A percentile compares a stretch with the other conserved stretches of the same genome.
Conservation (phyloP, 2,888 invertebrate species). For the Dendrolimus pini region DNA sequence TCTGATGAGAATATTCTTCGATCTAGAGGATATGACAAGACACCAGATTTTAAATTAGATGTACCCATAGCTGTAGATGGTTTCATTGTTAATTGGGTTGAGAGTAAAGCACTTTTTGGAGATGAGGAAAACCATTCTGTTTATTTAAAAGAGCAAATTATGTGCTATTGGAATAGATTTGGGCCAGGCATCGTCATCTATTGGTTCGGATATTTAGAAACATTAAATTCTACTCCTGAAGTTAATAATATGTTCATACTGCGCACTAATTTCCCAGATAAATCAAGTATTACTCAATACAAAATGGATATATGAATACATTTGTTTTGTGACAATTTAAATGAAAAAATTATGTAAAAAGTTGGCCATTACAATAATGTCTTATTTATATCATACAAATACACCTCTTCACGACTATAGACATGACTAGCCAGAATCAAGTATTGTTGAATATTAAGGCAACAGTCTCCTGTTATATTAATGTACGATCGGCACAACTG, state of each 20-base stretch:
- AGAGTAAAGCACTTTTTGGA: slow-evolving; percentile 97
- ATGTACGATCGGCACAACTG: no score
- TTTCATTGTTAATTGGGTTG: slow-evolving; percentile 94
- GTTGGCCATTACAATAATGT: no score
- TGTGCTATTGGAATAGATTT: slow-evolving; percentile 95
- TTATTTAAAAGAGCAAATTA: slow-evolving; percentile 89
- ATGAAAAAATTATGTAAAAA: no score
- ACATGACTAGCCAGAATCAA: no score
- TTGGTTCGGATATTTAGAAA: slow-evolving; percentile 93
- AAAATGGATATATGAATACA: slow-evolving; percentile 41
- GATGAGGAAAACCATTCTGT: slow-evolving; percentile 87
- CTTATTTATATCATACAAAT: no score
- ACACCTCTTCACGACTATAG: no score
- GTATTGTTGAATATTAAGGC: no score
- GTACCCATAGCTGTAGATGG: slow-evolving; percentile 92
- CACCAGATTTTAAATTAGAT: slow-evolving; percentile 94
- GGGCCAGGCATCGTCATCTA: slow-evolving; percentile 96
- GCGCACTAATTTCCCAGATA: slow-evolving; percentile 70
- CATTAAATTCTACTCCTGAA: slow-evolving; percentile 80
- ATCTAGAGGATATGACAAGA: slow-evolving; percentile 93
- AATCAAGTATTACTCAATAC: slow-evolving; percentile 62
- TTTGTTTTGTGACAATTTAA: no score
- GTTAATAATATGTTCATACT: slow-evolving; percentile 78
- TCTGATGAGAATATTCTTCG: slow-evolving; percentile 88
- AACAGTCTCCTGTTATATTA: no score